Base-by-base conservation (phyloP, 2,797 vertebrate species). In the Gallinago solitaria region DNA sequence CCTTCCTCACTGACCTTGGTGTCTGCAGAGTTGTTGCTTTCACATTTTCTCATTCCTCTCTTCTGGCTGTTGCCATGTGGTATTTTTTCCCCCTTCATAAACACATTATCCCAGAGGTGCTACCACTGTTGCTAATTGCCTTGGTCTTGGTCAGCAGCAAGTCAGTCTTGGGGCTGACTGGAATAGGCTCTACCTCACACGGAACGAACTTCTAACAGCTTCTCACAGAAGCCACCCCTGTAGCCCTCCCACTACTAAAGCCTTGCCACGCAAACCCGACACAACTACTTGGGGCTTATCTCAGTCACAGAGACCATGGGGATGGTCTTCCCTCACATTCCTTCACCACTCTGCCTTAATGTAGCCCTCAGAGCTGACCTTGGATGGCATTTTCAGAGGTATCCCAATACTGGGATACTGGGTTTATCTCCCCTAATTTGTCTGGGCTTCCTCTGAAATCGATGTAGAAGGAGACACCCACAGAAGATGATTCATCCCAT, bases 371-470 rank as follows among this genome's bases (percentile, higher is more conserved):
- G 73, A 74, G 18, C n/a, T 86, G 43, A 70, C 12, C 5, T 23
- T 54, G 27, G 30, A 43, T 70, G 57, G 21, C 28, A 45, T 90
- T 89, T 92, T 76, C 41, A 93, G 67, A 63, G 23, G 8, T 51
- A 35, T 60, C n/a, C 9, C 25, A 75, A 1, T 33, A 47, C 11
- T 4, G 6, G 6, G 2, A 1, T 33, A 47, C 11, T 4, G 6
- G 6, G 2, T 37, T 94, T 75, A 5, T 61, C 33, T 81, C 9
- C 18, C 9, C 16, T 81, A 17, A 39, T 70, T 75, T 81, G 2
- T 28, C 41, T 67, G 53, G 37, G 4, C 12, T 74, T 87, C 47
- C 23, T 87, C 39, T 91, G 51, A 87, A 59, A 24, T 1, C 0
- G 0, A 5, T n/a, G 47, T 63, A 83, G 70, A 64, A 14, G 41